These are phyloP conservation scores for Drosophila lacteicornis DNA, from an alignment of 1,140 invertebrate species.

Conservation along the genomic window DNA sequence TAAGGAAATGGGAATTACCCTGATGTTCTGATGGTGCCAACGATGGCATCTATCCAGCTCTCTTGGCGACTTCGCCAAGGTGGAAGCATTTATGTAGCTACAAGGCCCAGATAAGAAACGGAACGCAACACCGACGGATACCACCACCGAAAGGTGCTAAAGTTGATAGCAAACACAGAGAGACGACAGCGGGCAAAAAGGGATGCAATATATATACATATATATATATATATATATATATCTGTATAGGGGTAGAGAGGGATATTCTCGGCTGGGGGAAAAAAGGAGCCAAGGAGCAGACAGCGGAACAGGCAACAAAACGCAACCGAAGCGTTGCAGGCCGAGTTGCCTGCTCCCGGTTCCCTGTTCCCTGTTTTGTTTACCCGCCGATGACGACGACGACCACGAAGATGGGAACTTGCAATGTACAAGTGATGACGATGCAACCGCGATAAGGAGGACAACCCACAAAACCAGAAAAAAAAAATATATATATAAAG, in stretches of 20 bases:
- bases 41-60: constrained; percentile 1
- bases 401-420: constrained; percentile 23
- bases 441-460: constrained; percentile 39
- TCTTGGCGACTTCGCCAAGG: constrained; percentile 19
- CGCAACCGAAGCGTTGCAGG: constrained; percentile 51
- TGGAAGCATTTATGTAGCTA: constrained; percentile 50
- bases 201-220: background rate
- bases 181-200: constrained; percentile 11
- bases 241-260: background rate
- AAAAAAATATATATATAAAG: background rate
- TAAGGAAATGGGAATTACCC: background rate
- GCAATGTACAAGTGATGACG: constrained; percentile 34
- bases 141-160: constrained; percentile 41
- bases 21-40: background rate
- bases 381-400: constrained; percentile 25
- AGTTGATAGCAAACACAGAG: constrained; percentile 36
- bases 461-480: constrained; percentile 8
- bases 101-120: constrained; percentile 38
- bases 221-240: background rate
- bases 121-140: background rate
- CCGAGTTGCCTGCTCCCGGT: constrained; percentile 9
- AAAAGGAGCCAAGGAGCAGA: constrained; percentile 34
- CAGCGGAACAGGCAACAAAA: constrained; percentile 59
- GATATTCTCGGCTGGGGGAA: background rate
- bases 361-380: constrained; percentile 20